Evolutionary conservation across 92 coral and sea anemone species (phyloP).

Genomic region (Paramuricea clavata): DNA sequence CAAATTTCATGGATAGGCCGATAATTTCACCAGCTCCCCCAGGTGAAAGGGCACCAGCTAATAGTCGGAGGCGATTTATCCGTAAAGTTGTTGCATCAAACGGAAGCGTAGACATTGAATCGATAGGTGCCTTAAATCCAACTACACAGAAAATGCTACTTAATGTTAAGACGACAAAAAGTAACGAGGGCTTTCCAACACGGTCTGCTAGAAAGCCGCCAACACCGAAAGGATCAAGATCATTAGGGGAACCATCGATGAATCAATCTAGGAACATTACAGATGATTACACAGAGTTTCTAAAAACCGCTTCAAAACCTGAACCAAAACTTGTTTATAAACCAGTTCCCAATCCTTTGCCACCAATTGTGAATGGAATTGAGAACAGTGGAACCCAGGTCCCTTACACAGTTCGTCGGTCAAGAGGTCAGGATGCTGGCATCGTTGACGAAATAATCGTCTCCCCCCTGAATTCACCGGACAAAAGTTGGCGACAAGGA

Average conservation of each 20-base stretch:
- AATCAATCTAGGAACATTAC: slow-evolving; percentile 78
- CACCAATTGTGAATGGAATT: slow-evolving; percentile 84
- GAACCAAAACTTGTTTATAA: slow-evolving; percentile 94
- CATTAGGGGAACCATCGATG: slow-evolving; percentile 45
- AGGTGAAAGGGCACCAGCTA: slow-evolving; percentile 73
- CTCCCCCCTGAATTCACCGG: slow-evolving; percentile 96
- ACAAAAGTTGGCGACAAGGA: slow-evolving; percentile 95
- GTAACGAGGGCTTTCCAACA: slow-evolving; percentile 85
- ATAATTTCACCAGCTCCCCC: slow-evolving; percentile 90
- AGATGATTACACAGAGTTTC: slow-evolving; percentile 89
- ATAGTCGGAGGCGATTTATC: slow-evolving; percentile 69
- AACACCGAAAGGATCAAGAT: slow-evolving; percentile 83
- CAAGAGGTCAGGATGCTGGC: slow-evolving; percentile 65
- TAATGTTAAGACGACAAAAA: slow-evolving; percentile 82
- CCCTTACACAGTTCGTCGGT: slow-evolving; percentile 77
- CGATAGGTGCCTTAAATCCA: slow-evolving; percentile 80
- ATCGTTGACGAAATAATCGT: slow-evolving; percentile 87
- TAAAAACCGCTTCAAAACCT: slow-evolving; percentile 84
- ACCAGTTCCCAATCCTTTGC: slow-evolving; percentile 93
- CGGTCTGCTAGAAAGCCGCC: slow-evolving; percentile 72
- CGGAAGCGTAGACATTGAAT: slow-evolving; percentile 69
- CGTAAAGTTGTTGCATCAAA: slow-evolving; percentile 82
- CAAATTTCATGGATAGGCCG: not conserved
- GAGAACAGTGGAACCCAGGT: slow-evolving; percentile 67
- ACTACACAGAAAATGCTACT: slow-evolving; percentile 90